Percentiles rank a stretch among this genome's conserved stretches.
Evolutionary conservation across 2,888 invertebrate species (phyloP).

Genomic region (Hyppa rectilinea): DNA sequence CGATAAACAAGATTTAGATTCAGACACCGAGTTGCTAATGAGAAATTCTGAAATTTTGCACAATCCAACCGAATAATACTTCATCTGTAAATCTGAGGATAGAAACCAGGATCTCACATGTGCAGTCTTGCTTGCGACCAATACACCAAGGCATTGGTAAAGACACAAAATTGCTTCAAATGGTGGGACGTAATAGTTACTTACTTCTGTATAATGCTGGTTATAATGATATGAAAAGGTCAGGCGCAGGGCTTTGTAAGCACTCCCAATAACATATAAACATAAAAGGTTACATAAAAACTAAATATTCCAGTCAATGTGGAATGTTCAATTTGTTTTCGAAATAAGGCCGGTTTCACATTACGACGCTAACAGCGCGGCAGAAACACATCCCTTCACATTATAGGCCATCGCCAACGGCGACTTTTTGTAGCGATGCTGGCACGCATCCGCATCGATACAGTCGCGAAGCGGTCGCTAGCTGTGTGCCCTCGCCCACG

Average conservation of each 20-base stretch:
- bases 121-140: background rate
- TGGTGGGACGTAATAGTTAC: background rate
- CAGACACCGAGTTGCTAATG: background rate
- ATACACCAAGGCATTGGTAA: background rate
- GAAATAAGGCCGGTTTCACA: too few species aligned
- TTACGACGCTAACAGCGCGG: too few species aligned
- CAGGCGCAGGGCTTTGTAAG: background rate
- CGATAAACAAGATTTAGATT: background rate
- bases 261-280: background rate
- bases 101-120: background rate
- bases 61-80: background rate
- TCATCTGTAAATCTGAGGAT: background rate
- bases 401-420: too few species aligned
- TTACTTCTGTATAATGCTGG: background rate
- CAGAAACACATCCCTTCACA: too few species aligned
- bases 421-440: too few species aligned
- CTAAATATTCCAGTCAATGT: too few species aligned
- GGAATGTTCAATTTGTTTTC: background rate
- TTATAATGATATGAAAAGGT: background rate
- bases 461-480: too few species aligned
- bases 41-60: background rate
- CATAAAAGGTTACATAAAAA: too few species aligned
- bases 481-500: too few species aligned
- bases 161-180: background rate
- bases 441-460: too few species aligned